These are phyloP conservation scores for Alcis repandata DNA, from an alignment of 2,888 invertebrate genomes.

Conservation along the genomic window DNA sequence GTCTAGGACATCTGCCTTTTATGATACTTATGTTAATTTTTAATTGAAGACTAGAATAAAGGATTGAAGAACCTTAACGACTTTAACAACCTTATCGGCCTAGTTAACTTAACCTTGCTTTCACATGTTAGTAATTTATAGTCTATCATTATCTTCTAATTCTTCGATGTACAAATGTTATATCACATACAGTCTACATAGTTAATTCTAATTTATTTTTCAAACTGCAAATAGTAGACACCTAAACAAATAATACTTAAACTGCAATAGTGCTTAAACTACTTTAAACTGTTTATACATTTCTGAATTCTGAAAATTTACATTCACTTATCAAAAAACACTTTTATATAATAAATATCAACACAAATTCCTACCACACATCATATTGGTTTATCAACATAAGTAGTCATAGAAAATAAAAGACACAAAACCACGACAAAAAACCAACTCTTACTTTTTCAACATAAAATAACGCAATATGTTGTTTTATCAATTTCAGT, in stretches of 20 bases:
- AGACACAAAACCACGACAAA: conserved; percentile 25
- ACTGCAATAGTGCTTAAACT: too few species aligned
- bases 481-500: conserved; percentile 72
- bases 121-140: neutral
- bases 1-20: conserved; percentile 78
- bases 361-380: neutral
- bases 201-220: too few species aligned
- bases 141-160: neutral
- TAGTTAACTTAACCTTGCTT: neutral
- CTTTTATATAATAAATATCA: neutral
- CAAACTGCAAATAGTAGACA: too few species aligned
- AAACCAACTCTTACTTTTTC: conserved; percentile 47
- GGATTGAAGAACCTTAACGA: neutral
- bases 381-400: neutral
- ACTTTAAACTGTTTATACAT: too few species aligned
- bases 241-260: too few species aligned
- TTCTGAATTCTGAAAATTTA: neutral
- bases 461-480: conserved; percentile 57
- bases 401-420: conserved; percentile 12
- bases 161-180: too few species aligned
- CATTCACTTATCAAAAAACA: neutral
- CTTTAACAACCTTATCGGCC: too few species aligned
- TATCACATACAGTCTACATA: too few species aligned
- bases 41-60: conserved; percentile 7
- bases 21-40: conserved; percentile 23